These are phyloP conservation scores for Urocyon cinereoargenteus DNA, from an alignment of 2,797 vertebrate genomes.

Conservation along the genomic window DNA sequence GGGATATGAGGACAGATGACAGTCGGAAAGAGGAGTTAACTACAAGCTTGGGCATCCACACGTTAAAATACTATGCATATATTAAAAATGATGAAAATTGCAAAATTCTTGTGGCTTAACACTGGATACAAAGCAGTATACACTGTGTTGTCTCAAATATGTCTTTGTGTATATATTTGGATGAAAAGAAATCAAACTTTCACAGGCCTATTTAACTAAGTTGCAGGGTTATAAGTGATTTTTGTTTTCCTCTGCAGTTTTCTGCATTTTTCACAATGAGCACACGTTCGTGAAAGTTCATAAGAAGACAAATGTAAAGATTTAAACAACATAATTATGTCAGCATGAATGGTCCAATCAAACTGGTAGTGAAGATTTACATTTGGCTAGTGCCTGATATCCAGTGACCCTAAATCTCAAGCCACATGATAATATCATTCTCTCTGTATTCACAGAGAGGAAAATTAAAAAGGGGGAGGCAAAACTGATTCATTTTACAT, in stretches of 20 bases:
- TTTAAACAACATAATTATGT: neutral
- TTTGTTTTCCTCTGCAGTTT: constrained; percentile 49
- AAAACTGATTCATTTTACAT: constrained; percentile 67
- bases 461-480: constrained; percentile 66
- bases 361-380: constrained; percentile 46
- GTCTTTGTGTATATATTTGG: neutral
- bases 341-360: neutral
- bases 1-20: neutral
- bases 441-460: constrained; percentile 43
- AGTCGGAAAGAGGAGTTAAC: constrained; percentile 33
- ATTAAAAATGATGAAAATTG: constrained; percentile 36
- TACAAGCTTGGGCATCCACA: neutral
- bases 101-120: neutral
- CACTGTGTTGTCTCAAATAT: neutral
- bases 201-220: constrained; percentile 34
- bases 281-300: constrained; percentile 12
- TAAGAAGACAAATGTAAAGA: constrained; percentile 50
- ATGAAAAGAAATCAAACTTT: constrained; percentile 47
- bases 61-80: constrained; percentile 8
- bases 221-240: constrained; percentile 17
- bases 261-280: constrained; percentile 15
- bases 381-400: constrained; percentile 55
- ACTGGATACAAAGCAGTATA: neutral
- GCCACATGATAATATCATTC: constrained; percentile 61
- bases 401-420: constrained; percentile 72